Evolutionary conservation across 2,888 invertebrate species (phyloP).

Genomic region (Tanytarsus gracilentus): DNA sequence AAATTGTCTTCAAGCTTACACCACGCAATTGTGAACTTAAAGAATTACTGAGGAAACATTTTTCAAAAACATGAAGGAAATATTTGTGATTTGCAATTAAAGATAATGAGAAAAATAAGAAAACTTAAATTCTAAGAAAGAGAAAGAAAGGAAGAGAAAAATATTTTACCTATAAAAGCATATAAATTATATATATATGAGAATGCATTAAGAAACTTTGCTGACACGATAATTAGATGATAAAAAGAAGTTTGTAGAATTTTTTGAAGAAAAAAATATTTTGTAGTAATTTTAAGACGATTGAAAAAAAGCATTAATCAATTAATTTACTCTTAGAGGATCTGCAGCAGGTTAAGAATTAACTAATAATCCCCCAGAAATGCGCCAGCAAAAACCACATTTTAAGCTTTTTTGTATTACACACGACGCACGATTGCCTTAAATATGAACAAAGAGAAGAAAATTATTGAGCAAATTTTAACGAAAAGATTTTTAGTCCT

Average conservation of each 20-base stretch:
- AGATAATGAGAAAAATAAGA: background rate
- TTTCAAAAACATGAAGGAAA: no score
- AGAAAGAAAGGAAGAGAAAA: background rate
- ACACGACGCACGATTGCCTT: slow-evolving; percentile 28
- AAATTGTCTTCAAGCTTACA: no score
- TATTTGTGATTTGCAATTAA: no score
- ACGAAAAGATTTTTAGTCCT: slow-evolving; percentile 4
- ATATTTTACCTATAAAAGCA: background rate
- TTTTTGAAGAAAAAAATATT: background rate
- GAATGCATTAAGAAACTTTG: background rate
- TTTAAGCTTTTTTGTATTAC: slow-evolving; percentile 1
- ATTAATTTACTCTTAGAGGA: background rate
- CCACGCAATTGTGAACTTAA: no score
- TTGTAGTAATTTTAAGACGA: background rate
- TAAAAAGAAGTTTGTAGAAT: background rate
- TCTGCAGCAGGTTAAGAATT: background rate
- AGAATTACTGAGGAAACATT: no score
- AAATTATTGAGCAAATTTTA: background rate
- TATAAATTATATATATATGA: background rate
- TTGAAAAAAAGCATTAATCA: slow-evolving; percentile 1
- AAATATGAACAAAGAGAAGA: slow-evolving; percentile 15
- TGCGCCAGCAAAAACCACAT: background rate
- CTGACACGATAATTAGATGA: background rate
- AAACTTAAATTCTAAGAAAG: background rate
- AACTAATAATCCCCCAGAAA: background rate